Evolutionary conservation across 2,113 vertebrate genomes (phyloP), one percentile per base, ranked within the genome.

Genomic region (Ochotona princeps): DNA sequence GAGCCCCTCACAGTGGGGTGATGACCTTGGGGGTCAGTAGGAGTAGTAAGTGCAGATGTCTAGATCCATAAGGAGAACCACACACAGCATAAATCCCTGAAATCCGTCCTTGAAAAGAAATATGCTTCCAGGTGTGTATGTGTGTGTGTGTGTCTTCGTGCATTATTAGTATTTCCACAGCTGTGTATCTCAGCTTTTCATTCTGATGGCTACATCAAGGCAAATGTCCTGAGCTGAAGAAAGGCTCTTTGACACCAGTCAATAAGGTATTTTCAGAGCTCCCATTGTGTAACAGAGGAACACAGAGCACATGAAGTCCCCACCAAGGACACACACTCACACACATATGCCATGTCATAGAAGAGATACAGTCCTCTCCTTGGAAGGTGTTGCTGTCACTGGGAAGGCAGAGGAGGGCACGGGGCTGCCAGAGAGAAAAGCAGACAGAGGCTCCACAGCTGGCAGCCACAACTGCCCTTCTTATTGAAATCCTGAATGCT

Each of bases 191-290:
- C 51, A 47, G 20, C 70, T 83, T 85, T 79, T 81, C 63, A 51
- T 83, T 87, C 76, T 79, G 51, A 92, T 54, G 44, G 25, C 44
- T 67, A 15, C n/a, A 75, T 38, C 66, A 80, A 87, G 61, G 78
- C 51, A 84, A 86, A 69, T 51, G 30, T 83, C 70, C 57, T 81
- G 49, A 76, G 35, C 21, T 93, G 8, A 26, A 72, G 21, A 95
- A 84, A 44, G 25, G 4, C 25, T 91, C 79, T 49, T 84, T 28
- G 61, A 81, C 78, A n/a, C 38, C 51, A 89, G 11, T 79, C 60
- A 66, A 35, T 73, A 66, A 13, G 9, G 14, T 83, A 32, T 44
- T 84, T 73, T 12, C 32, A 60, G 38, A 88, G 13, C 84, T 81
- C 60, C 49, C 26, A 23, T 5, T n/a, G 13, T 76, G 9, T 70